Base-by-base conservation (phyloP, 2,888 invertebrate genomes). In the Agrotis clavis region DNA sequence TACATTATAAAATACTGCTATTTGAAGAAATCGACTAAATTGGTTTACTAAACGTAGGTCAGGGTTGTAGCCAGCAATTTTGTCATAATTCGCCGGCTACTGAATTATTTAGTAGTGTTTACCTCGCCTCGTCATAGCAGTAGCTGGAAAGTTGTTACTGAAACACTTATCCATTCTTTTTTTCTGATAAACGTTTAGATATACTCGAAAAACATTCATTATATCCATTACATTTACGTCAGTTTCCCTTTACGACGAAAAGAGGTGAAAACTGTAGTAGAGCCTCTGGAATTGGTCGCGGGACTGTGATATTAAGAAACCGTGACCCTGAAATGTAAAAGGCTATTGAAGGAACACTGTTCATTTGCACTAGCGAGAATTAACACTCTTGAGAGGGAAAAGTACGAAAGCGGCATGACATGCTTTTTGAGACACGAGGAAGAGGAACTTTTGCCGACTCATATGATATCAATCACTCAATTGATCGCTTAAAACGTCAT, bases 41-140 rank as follows among this genome's bases (percentile, higher is more conserved):
- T 57, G 68, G 56, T 74, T 68, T 79, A 59, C 72, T 35, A 35
- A 35, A 57, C 47, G 0, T 14, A 25, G 47, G 45, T 75, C 62
- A 59, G 1, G 47, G 35, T 6, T 54, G 21, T 19, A 35, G 50
- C 18, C 9, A 54, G n/a, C 47, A 35, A 69, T 75, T 81, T 75
- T 66, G 51, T 54, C 62, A 47, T 41, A 67, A 61, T 60, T 53
- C 67, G 11, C 45, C 65, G 18, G 21, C 71, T 45, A 67, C 51
- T 81, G 81, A 79, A 79, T 79, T 76, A 18, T 79, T 79, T 71
- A 81, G 50, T 64, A 53, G 41, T 51, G n/a, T 76, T 81, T 64
- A 76, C 51, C 25, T 59, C 19, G 18, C 63, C 48, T 53, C 11
- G 57, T 57, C 19, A n/a, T 19, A 16, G 11, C 30, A 19, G n/a